phyloP scores from a whole-genome alignment of 2,888 invertebrate species.

The Sarcophaga rosellei region DNA sequence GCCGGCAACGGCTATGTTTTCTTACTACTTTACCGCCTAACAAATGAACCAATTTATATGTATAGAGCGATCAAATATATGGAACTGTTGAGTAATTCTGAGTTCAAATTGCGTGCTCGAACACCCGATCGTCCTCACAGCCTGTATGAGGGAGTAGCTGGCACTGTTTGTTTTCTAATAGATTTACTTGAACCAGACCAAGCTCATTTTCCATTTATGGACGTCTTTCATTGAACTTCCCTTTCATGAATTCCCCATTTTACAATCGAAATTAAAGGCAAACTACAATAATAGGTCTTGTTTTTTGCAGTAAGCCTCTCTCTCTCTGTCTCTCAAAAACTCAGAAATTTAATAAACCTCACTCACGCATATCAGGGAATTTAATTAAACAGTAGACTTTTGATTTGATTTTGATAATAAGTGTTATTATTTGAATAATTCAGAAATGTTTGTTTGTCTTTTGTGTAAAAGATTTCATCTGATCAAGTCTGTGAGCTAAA shows the following conservation, averaged over 20 bases:
- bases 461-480: conserved; percentile 33
- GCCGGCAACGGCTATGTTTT: conserved; percentile 92
- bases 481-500: conserved; percentile 35
- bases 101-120: conserved; percentile 86
- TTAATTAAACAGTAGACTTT: conserved; percentile 54
- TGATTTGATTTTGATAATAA: conserved; percentile 1
- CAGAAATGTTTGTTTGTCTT: conserved; percentile 25
- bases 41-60: conserved; percentile 87
- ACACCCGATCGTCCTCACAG: conserved; percentile 92
- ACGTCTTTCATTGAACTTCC: conserved; percentile 82
- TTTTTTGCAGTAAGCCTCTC: conserved; percentile 40
- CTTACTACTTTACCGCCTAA: conserved; percentile 88
- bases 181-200: conserved; percentile 88
- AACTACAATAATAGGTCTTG: conserved; percentile 43
- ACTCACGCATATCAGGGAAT: conserved; percentile 67
- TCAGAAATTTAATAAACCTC: conserved; percentile 54
- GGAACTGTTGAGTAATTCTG: conserved; percentile 86
- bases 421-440: too few relatives aligned
- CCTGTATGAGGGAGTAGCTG: conserved; percentile 92
- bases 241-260: conserved; percentile 4
- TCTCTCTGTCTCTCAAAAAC: conserved; percentile 25
- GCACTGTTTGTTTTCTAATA: conserved; percentile 90
- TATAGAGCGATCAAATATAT: conserved; percentile 89
- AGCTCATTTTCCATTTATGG: conserved; percentile 92
- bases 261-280: conserved; percentile 49